Conservation (phyloP, 1,140 invertebrate species). For the Nephila pilipes region DNA sequence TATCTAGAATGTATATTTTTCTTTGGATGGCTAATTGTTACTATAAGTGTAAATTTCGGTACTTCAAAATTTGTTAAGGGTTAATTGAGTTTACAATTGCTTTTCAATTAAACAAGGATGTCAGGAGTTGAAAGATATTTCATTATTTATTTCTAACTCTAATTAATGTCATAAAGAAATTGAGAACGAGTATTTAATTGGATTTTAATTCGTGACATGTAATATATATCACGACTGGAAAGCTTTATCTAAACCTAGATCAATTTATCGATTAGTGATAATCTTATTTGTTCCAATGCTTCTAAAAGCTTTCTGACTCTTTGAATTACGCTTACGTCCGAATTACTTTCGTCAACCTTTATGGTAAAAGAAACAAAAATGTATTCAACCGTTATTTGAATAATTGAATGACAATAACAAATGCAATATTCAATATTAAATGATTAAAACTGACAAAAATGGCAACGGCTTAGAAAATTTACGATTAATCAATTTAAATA, state of each 20-base stretch:
- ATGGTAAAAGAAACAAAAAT: neutral
- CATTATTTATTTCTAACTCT: neutral
- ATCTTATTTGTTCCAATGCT: neutral
- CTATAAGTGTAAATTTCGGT: too few relatives aligned
- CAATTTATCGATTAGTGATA: neutral
- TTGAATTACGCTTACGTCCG: neutral
- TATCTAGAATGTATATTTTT: too few relatives aligned
- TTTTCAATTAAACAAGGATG: too few relatives aligned
- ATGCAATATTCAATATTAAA: too few relatives aligned
- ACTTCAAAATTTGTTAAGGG: too few relatives aligned
- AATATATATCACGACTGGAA: neutral
- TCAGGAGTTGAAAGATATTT: neutral
- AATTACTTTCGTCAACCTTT: neutral
- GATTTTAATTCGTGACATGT: neutral
- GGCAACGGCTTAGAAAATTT: too few relatives aligned
- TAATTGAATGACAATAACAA: too few relatives aligned
- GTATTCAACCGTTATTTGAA: neutral
- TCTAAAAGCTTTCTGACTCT: neutral
- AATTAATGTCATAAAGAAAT: neutral
- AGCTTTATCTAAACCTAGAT: neutral
- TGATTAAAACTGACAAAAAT: too few relatives aligned
- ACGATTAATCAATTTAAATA: too few relatives aligned
- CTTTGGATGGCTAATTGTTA: too few relatives aligned
- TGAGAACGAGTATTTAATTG: neutral
- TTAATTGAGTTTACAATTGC: too few relatives aligned